Evolutionary conservation across 2,113 vertebrate species (phyloP), one percentile per base, ranked within the genome.

Genomic region (Aplodontia rufa): DNA sequence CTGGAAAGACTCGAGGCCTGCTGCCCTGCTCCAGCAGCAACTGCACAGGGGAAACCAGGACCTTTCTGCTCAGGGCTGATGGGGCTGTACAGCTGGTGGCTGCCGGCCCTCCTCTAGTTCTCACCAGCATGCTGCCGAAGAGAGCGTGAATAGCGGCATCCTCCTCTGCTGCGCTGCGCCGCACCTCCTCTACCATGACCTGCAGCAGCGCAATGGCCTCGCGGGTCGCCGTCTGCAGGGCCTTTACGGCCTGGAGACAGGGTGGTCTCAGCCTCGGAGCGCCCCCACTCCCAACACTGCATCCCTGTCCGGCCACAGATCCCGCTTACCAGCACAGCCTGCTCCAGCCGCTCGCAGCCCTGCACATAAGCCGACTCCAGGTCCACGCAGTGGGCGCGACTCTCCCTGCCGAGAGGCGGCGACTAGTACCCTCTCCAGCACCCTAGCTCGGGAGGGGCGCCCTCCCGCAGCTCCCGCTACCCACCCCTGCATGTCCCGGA

Each of bases 401-500:
- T 99, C 98, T 99, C 99, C 97, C 99, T 99, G 98, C 0, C 1
- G 7, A 16, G 16, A 7, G 6, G 11, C 37, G 0, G n/a, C 14
- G 17, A 10, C 32, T 94, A 8, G 96, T 40, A 14, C 53, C 8
- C 3, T 22, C 51, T 81, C 24, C 0, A 0, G 14, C 40, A 1
- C 40, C 35, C 13, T 2, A 19, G 17, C 32, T 6, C 4, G 11
- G 32, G 12, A 64, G 62, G 62, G 14, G 5, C 14, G 62, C 32
- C 12, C 13, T 12, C 35, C 9, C 53, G 62, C 82, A 28, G 88
- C 9, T 0, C 0, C 20, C 53, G 28, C 28, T 37, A 98, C 99
- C 98, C 96, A 99, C 99, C 99, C 99, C 97, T 99, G 99, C 99
- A 99, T 99, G 98, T 99, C 99, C 96, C 99, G 98, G 98, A 99